phyloP scores from a whole-genome alignment of 2,113 vertebrate species.

The Python bivittatus region DNA sequence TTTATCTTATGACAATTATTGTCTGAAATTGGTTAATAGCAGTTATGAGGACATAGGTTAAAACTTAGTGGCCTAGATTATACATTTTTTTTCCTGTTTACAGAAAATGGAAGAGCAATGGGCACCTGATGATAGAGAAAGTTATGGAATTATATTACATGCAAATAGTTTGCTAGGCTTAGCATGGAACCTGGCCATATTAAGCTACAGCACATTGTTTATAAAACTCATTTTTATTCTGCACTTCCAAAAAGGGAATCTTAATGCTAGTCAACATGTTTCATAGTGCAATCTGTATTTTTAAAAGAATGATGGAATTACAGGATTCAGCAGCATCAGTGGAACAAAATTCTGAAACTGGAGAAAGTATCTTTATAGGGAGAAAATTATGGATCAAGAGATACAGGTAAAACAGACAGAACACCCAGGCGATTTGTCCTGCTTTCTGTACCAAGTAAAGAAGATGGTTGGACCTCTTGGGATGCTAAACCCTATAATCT shows the following conservation, averaged over 20 bases:
- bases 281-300: neutral
- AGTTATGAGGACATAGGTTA: conserved; percentile 1
- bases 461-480: neutral
- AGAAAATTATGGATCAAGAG: neutral
- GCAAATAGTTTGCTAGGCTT: neutral
- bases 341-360: neutral
- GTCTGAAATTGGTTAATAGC: neutral
- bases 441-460: neutral
- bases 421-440: neutral
- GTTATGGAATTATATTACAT: neutral
- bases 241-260: neutral
- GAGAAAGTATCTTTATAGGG: neutral
- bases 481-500: neutral
- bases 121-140: neutral
- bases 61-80: conserved; percentile 3
- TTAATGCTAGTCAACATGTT: neutral
- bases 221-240: neutral
- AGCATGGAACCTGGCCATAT: neutral
- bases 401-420: neutral
- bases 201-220: neutral
- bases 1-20: neutral
- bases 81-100: conserved; percentile 6
- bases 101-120: neutral
- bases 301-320: neutral
- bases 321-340: neutral